Base-by-base conservation (phyloP, 2,888 invertebrate species). In the Leucoptera coffeella region DNA sequence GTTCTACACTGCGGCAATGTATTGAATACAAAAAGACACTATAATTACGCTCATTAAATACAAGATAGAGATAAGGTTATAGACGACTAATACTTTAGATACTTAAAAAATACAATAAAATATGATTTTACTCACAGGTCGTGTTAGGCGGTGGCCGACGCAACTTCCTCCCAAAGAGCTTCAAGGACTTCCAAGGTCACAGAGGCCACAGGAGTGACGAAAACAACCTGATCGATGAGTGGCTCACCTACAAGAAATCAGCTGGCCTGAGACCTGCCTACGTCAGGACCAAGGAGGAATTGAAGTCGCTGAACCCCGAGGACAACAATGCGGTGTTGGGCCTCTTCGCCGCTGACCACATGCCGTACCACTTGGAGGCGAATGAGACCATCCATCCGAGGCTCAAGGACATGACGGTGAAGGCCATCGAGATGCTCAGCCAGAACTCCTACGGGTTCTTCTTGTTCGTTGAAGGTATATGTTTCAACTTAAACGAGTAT, bases 361-460 rank as follows among this genome's bases (percentile, higher is more conserved):
- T 85, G 75, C 59, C 77, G 1, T 90, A 83, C 41, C 79, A 85
- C 39, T 38, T 84, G 30, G 82, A 84, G 33, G 65, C 75, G 4
- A 42, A 42, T 2, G 39, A 46, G 0, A 42, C 47, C 11, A 55
- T 51, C 10, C 76, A 80, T 31, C 91, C 91, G 0, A 77, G 81
- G 0, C 48, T 92, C n/a, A 74, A 74, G 29, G 86, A 90, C 47
- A 88, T 92, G 89, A 84, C 85, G 0, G 69, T 74, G 37, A 78
- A 75, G 25, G 89, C 91, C 1, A 81, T 92, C 27, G 65, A 81
- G 37, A 60, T 86, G 9, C 54, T 92, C 25, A 67, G 74, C 1
- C 74, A 71, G 19, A 73, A 77, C 35, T 48, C 56, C 1, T 72
- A 83, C 8, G 91, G 91, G 2, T 91, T 73, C 46, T 83, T 88